Evolutionary conservation across 2,797 vertebrate genomes (phyloP).

Genomic region (Eospalax fontanierii): DNA sequence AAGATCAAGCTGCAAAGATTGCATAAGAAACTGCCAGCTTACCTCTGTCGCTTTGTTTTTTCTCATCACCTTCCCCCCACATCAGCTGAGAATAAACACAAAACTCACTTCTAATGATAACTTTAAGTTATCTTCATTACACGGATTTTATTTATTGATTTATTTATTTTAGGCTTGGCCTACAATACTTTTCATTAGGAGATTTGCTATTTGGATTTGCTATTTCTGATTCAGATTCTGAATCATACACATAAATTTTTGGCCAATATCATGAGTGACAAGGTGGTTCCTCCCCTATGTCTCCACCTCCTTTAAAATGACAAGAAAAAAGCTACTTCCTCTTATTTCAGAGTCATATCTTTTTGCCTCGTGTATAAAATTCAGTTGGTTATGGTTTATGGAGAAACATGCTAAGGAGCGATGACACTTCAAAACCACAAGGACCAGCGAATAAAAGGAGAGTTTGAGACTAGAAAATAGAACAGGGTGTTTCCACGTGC

Average conservation of each 20-base stretch:
- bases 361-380: conserved; percentile 26
- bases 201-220: not conserved
- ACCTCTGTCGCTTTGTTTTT: not conserved
- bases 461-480: conserved; percentile 38
- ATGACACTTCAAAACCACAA: conserved; percentile 44
- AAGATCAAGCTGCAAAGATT: conserved; percentile 41
- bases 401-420: conserved; percentile 41
- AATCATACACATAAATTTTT: conserved; percentile 32
- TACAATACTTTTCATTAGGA: not conserved
- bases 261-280: not conserved
- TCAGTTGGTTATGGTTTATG: conserved; percentile 39
- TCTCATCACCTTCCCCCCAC: not conserved
- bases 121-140: not conserved
- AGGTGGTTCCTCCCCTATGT: not conserved
- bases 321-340: conserved; percentile 49
- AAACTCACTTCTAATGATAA: no score
- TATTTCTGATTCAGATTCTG: conserved; percentile 14
- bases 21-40: not conserved
- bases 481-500: not conserved
- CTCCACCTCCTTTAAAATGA: conserved; percentile 30
- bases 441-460: conserved; percentile 46
- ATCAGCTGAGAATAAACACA: not conserved
- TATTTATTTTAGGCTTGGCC: not conserved
- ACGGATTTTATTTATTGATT: not conserved
- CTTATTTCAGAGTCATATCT: conserved; percentile 36